These are phyloP conservation scores for Tringa solitaria DNA, from an alignment of 2,113 vertebrate species.

Conservation along the genomic window DNA sequence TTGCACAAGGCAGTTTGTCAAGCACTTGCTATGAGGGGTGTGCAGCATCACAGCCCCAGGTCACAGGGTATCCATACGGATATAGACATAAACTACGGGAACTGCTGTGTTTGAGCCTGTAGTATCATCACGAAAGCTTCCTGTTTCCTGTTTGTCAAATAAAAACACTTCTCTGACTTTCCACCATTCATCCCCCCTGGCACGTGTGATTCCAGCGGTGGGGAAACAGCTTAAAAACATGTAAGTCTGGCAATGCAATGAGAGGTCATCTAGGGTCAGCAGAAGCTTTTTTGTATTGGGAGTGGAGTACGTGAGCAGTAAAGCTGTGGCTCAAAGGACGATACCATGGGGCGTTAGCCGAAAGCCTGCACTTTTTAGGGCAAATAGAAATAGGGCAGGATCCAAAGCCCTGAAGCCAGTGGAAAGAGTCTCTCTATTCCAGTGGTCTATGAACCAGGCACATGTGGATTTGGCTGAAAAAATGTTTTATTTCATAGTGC, in stretches of 20 bases:
- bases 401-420: conserved; percentile 6
- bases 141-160: not conserved
- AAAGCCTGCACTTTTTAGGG: not conserved
- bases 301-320: not conserved
- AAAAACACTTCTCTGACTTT: not conserved
- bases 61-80: not conserved
- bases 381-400: not conserved
- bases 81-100: not conserved
- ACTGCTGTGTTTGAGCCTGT: not conserved
- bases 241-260: not conserved
- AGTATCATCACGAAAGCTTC: not conserved
- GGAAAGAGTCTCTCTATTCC: conserved; percentile 42
- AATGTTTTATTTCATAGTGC: not conserved
- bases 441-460: not conserved
- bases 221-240: not conserved
- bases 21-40: not conserved
- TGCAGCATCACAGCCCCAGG: fast-evolving
- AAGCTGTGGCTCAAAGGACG: not conserved
- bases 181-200: fast-evolving
- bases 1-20: fast-evolving
- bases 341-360: not conserved
- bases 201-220: not conserved
- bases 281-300: not conserved
- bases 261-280: not conserved
- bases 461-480: conserved; percentile 39